Base-by-base conservation (phyloP, 2,113 vertebrate genomes). In the Rhegmatorhina hoffmannsi region DNA sequence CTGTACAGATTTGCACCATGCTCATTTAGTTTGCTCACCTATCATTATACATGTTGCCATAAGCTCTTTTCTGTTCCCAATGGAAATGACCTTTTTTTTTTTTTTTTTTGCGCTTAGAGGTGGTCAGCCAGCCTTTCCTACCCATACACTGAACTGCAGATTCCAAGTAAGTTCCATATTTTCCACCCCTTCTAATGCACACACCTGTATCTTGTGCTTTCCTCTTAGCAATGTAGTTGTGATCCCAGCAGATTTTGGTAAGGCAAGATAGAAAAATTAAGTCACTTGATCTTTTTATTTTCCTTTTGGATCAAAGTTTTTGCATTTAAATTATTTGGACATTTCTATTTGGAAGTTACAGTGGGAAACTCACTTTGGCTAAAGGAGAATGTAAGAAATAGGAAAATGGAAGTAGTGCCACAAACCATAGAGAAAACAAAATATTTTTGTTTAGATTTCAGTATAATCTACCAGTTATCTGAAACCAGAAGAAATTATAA, bases 251-350 rank as follows among this genome's bases (percentile, higher is more conserved):
- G 16, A 72, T 40, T 86, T 86, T 47, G 33, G 7, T 36, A 72
- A 79, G 24, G 13, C 1, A 47, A 68, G 53, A 43, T 2, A 33
- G 10, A 31, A 73, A 84, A 75, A 74, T 13, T 13, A 44, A 19
- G 7, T 40, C 34, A 1, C 4, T 55, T 69, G 1, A 17, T 62
- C 2, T 1, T 38, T 60, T 60, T 10, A n/a, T 4, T 34, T 36
- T 4, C 33, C 20, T 44, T 84, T 68, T 80, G 28, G 84, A 58
- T n/a, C 1, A 23, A 4, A 4, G 5, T 19, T 21, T 67, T 58
- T n/a, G 1, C 7, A 13, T 43, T 17, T 56, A 52, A 92, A 56
- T 5, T n/a, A 55, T 29, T 55, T 55, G 9, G 16, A 55, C 31
- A 55, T 21, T 73, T 70, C 36, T 76, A 24, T 70, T n/a, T 47